A percentile compares a stretch with the other conserved stretches of the same genome.
phyloP scores from a whole-genome alignment of 2,888 invertebrate genomes.

The Stenoptilia bipunctidactyla region DNA sequence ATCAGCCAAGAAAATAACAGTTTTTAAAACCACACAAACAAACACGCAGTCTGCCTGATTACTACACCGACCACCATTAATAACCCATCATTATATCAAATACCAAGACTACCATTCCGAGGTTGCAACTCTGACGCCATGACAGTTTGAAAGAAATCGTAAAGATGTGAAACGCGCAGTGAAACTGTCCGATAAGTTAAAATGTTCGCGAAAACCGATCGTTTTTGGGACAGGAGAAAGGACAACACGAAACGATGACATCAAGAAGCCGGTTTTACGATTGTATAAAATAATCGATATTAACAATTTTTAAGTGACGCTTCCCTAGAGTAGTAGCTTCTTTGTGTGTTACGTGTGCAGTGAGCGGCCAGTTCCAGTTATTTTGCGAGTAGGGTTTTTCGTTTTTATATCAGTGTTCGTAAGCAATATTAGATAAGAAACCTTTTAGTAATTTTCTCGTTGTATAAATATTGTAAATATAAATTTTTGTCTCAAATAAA shows the following conservation, averaged over 20 bases:
- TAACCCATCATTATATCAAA: conserved; percentile 19
- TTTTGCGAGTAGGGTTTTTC: conserved; percentile 30
- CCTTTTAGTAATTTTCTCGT: neutral
- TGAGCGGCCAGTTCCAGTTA: conserved; percentile 23
- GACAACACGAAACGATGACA: conserved; percentile 44
- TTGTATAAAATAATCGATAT: conserved; percentile 41
- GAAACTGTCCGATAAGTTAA: conserved; percentile 18
- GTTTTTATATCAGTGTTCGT: conserved; percentile 18
- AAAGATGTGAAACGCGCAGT: conserved; percentile 23
- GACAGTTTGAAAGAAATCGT: conserved; percentile 19
- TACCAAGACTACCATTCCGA: conserved; percentile 20
- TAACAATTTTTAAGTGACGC: conserved; percentile 21
- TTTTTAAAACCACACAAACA: conserved; percentile 16
- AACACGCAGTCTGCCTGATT: conserved; percentile 25
- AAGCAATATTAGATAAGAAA: conserved; percentile 42
- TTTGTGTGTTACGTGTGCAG: conserved; percentile 46
- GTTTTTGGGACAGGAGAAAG: conserved; percentile 60
- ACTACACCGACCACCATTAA: conserved; percentile 25
- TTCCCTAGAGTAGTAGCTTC: conserved; percentile 42
- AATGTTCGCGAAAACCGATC: conserved; percentile 52
- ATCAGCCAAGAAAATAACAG: conserved; percentile 30
- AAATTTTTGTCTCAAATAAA: conserved; percentile 1
- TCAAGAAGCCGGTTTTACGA: conserved; percentile 29
- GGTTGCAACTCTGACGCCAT: conserved; percentile 16
- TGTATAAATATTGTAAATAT: neutral